Base-by-base conservation (phyloP, 1,140 invertebrate genomes). In the Saccostrea echinata region DNA sequence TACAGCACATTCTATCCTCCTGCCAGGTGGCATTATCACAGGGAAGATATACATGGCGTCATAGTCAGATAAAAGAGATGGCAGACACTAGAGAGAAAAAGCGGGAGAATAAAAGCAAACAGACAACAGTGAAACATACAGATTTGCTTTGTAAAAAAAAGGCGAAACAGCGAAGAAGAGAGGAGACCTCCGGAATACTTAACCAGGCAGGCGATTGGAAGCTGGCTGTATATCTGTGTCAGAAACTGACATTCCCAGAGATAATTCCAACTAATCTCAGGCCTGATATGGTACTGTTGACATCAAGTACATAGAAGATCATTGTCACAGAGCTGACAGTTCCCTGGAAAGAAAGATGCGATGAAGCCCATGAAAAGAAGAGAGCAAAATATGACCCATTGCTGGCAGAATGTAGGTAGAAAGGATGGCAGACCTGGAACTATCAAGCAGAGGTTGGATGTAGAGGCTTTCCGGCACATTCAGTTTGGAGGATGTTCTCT, bases 391-490 rank as follows among this genome's bases (percentile, higher is more conserved):
- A 43, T 43, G 43, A 43, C 43, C 1, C 4, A 43, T 43, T 43
- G 43, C 30, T 87, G 18, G 27, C n/a, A 51, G 83, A 86, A 18
- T 90, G 88, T 35, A 89, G 27, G 27, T 85, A 86, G 35, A 87
- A 80, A 68, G 80, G 88, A 43, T 90, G 86, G 88, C 84, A 53
- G 27, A 81, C 85, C 35, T 90, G 86, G 84, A 24, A 30, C 1
- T 91, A 84, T 83, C 84, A 84, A 33, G 90, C 89, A 43, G 84
- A 89, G 52, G 88, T 87, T 27, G 88, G 85, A 16, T 87, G 85
- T 24, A 89, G 71, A 84, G 71, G 68, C 1, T 87, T 89, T 57
- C 88, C 90, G 35, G 88, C 84, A 51, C 85, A 86, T 33, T 84
- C 86, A 76, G 43, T 43, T 43, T 43, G 43, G 43, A 43, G 43